Evolutionary conservation across 2,113 vertebrate genomes (phyloP).

Genomic region (Hemicordylus capensis): DNA sequence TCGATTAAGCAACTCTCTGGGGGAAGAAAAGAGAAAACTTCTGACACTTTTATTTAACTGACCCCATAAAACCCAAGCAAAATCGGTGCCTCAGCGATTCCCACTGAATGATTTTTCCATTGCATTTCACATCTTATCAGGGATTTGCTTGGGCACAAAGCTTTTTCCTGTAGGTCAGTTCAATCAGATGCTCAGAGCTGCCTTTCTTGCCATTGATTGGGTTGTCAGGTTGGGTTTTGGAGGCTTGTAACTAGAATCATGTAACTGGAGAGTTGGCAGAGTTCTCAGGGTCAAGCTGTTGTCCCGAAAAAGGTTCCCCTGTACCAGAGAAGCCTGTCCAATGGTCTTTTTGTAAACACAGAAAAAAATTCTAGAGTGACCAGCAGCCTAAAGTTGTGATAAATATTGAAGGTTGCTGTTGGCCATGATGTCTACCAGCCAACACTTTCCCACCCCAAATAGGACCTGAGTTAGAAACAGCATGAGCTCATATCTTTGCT

Average conservation of each 20-base stretch:
- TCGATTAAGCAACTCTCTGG: conserved; percentile 67
- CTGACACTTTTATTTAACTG: conserved; percentile 58
- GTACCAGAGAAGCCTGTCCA: conserved; percentile 7
- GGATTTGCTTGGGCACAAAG: conserved; percentile 63
- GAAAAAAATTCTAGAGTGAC: background rate
- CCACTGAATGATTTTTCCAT: conserved; percentile 69
- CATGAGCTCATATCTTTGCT: too few species aligned
- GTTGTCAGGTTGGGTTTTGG: conserved; percentile 27
- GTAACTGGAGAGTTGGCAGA: background rate
- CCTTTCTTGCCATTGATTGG: conserved; percentile 68
- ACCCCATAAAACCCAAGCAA: conserved; percentile 67
- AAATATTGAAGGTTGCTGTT: too few species aligned
- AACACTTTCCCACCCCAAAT: too few species aligned
- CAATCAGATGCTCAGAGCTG: conserved; percentile 65
- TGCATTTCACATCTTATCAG: conserved; percentile 71
- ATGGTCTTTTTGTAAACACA: fast-evolving
- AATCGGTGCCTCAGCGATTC: conserved; percentile 67
- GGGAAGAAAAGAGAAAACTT: conserved; percentile 42
- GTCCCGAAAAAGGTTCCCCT: background rate
- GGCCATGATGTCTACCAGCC: too few species aligned
- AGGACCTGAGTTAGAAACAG: too few species aligned
- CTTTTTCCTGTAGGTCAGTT: conserved; percentile 60
- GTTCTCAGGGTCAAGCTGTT: background rate
- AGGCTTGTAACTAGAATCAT: conserved; percentile 20
- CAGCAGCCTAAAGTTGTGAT: too few species aligned